These are phyloP conservation scores for Sialis lutaria DNA, from an alignment of 2,888 invertebrate species.

Conservation along the genomic window DNA sequence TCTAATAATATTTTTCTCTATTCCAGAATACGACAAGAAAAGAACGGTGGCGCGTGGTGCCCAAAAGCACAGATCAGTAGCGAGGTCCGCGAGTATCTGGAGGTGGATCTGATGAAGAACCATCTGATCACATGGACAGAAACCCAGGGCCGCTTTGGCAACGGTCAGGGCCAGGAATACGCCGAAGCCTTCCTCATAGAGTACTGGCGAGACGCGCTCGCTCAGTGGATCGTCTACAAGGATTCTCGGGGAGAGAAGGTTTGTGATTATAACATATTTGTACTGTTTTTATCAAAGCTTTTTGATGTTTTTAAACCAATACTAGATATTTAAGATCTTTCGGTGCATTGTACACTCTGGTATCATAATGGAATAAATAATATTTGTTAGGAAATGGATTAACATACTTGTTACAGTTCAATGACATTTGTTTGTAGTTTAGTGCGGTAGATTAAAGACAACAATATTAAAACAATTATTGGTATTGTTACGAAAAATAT, in stretches of 20 bases:
- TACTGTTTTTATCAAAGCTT: neutral
- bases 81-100: slow-evolving; percentile 63
- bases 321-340: too few relatives aligned
- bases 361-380: too few relatives aligned
- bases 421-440: too few relatives aligned
- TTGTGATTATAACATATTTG: slow-evolving; percentile 13
- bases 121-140: slow-evolving; percentile 71
- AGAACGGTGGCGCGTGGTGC: slow-evolving; percentile 86
- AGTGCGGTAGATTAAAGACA: too few relatives aligned
- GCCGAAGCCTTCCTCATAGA: slow-evolving; percentile 70
- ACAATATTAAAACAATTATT: too few relatives aligned
- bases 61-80: slow-evolving; percentile 64
- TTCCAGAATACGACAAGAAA: slow-evolving; percentile 65
- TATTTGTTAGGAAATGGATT: too few relatives aligned
- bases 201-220: slow-evolving; percentile 52
- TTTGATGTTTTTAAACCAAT: neutral
- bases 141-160: slow-evolving; percentile 82
- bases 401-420: too few relatives aligned
- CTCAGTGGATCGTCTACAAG: slow-evolving; percentile 63
- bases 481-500: too few relatives aligned
- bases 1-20: too few relatives aligned
- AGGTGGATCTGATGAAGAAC: slow-evolving; percentile 56
- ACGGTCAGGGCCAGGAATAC: slow-evolving; percentile 78
- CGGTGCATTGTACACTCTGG: too few relatives aligned
- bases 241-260: slow-evolving; percentile 63